A percentile compares a stretch with the other conserved stretches of the same genome.
phyloP scores from a whole-genome alignment of 1,140 invertebrate genomes.

The Leguminivora glycinivorella region DNA sequence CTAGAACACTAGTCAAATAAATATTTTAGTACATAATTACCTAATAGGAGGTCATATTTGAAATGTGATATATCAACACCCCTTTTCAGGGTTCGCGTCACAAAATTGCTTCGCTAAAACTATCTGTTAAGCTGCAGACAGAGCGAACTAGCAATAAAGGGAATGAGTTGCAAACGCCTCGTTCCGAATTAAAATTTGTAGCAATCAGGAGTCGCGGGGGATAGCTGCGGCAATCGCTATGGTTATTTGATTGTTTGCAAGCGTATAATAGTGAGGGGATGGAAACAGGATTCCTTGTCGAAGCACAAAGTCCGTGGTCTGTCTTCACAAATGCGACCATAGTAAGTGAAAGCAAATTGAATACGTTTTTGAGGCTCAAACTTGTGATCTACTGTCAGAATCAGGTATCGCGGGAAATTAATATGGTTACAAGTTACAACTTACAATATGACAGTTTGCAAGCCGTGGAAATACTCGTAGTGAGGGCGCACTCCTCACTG shows the following conservation, averaged over 20 bases:
- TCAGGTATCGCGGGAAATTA: too few species aligned
- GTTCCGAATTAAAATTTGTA: slow-evolving; percentile 52
- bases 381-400: too few species aligned
- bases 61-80: background rate
- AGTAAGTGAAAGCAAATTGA: too few species aligned
- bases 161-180: slow-evolving; percentile 34
- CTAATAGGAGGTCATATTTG: too few species aligned
- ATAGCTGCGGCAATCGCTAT: slow-evolving; percentile 35
- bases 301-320: background rate
- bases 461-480: too few species aligned
- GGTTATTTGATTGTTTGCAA: slow-evolving; percentile 49
- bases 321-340: background rate
- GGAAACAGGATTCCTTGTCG: background rate
- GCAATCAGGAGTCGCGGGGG: slow-evolving; percentile 52
- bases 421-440: too few species aligned
- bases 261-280: background rate
- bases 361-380: too few species aligned
- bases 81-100: slow-evolving; percentile 9
- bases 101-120: slow-evolving; percentile 26
- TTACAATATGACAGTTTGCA: too few species aligned
- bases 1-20: too few species aligned
- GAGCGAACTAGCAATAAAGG: slow-evolving; percentile 30
- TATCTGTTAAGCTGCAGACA: slow-evolving; percentile 24
- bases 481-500: too few species aligned
- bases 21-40: too few species aligned